Evolutionary conservation across 2,797 vertebrate species (phyloP), one percentile per base, ranked within the genome.

Genomic region (Liparis tanakae): DNA sequence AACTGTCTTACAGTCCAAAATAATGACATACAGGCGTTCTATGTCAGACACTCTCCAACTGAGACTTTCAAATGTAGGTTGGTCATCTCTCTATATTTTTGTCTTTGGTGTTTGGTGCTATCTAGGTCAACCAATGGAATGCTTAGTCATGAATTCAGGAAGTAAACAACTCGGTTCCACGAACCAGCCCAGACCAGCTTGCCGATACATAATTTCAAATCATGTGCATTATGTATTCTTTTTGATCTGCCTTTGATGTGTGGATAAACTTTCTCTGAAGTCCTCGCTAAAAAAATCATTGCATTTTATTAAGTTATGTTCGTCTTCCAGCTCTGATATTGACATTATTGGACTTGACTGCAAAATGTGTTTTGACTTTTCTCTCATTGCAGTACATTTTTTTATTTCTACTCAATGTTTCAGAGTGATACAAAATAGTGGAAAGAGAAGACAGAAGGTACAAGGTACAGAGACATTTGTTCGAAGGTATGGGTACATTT

Each of bases 111-210:
- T 64, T 72, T 77, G 63, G 15, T 37, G 80, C 74, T 85, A 86
- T 83, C 67, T 89, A 70, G 87, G 89, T 87, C 89, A 89, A 64
- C 72, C 37, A 59, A 53, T 75, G 46, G 50, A 78, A n/a, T 41
- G 83, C 84, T 88, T 84, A 91, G 60, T 85, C 81, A 75, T 81
- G 74, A 80, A 74, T 86, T 82, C 62, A 82, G 80, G 70, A 82
- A 78, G 79, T 84, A 91, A 88, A 92, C 86, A 87, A 70, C 58
- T 71, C 34, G 10, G 9, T 73, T 51, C 66, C 41, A 15, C 68
- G 72, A 79, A 56, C 51, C 25, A 30, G 25, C 25, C 25, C 25
- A 82, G 67, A 82, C 64, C 85, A 85, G 68, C 71, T 79, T 82
- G 74, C 77, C 77, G 67, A 83, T 76, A 82, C 67, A 83, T 82